These are phyloP conservation scores for Myotis lucifugus DNA, from an alignment of 2,113 vertebrate species.

Conservation along the genomic window DNA sequence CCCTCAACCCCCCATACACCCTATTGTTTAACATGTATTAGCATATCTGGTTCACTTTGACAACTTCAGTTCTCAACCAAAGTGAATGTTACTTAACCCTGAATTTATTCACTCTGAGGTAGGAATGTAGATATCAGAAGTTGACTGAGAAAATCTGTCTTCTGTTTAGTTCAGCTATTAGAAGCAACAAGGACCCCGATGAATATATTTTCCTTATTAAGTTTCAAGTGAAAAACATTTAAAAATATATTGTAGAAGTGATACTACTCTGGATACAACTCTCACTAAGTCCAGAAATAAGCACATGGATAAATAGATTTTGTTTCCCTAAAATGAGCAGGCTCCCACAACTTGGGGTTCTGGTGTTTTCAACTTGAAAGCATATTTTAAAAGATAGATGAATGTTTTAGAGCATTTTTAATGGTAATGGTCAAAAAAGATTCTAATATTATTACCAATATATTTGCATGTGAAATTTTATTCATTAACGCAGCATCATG, in stretches of 20 bases:
- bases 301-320: neutral
- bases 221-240: neutral
- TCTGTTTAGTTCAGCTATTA: neutral
- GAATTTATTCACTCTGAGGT: neutral
- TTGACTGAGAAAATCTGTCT: neutral
- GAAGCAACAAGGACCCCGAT: neutral
- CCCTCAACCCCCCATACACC: neutral
- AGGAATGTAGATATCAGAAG: neutral
- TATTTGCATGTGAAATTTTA: neutral
- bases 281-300: neutral
- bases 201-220: neutral
- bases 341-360: neutral
- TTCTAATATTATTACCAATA: neutral
- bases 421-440: neutral
- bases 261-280: neutral
- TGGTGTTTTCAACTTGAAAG: neutral
- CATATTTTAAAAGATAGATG: neutral
- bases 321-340: neutral
- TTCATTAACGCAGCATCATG: conserved; percentile 9
- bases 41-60: neutral
- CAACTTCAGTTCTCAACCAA: neutral
- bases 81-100: neutral
- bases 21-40: neutral
- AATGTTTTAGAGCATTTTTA: conserved; percentile 3
- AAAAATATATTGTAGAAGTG: neutral